Evolutionary conservation across 2,797 vertebrate species (phyloP).

Genomic region (Chelon labrosus): DNA sequence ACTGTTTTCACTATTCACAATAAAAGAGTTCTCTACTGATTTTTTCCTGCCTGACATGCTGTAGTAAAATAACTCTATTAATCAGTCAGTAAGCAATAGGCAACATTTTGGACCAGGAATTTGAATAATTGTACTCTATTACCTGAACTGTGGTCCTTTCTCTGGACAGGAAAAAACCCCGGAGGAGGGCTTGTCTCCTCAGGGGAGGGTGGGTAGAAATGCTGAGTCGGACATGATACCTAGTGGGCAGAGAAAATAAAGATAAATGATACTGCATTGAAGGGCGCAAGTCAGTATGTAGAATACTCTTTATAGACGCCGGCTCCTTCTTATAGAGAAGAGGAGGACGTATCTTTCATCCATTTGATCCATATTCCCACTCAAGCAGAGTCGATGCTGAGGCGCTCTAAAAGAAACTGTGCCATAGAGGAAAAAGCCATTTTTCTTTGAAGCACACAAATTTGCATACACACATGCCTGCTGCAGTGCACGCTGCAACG

Average conservation of each 20-base stretch:
- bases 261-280: conserved; percentile 74
- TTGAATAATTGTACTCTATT: conserved; percentile 38
- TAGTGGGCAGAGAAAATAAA: conserved; percentile 67
- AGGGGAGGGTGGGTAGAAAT: conserved; percentile 52
- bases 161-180: conserved; percentile 47
- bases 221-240: conserved; percentile 64
- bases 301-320: conserved; percentile 50
- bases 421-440: conserved; percentile 34
- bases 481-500: conserved; percentile 49
- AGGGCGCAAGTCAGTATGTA: conserved; percentile 52
- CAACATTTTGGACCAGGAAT: conserved; percentile 25
- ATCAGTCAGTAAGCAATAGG: conserved; percentile 37
- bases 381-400: conserved; percentile 43
- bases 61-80: conserved; percentile 26
- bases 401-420: conserved; percentile 42
- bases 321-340: conserved; percentile 18
- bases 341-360: conserved; percentile 49
- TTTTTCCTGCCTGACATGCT: conserved; percentile 17
- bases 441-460: conserved; percentile 60
- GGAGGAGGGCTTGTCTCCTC: conserved; percentile 47
- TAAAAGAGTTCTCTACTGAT: conserved; percentile 5
- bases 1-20: conserved; percentile 5
- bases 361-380: conserved; percentile 52
- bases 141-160: conserved; percentile 41
- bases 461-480: conserved; percentile 64